Evolutionary conservation across 1,140 invertebrate species (phyloP).

Genomic region (Propsilocerus akamusi): DNA sequence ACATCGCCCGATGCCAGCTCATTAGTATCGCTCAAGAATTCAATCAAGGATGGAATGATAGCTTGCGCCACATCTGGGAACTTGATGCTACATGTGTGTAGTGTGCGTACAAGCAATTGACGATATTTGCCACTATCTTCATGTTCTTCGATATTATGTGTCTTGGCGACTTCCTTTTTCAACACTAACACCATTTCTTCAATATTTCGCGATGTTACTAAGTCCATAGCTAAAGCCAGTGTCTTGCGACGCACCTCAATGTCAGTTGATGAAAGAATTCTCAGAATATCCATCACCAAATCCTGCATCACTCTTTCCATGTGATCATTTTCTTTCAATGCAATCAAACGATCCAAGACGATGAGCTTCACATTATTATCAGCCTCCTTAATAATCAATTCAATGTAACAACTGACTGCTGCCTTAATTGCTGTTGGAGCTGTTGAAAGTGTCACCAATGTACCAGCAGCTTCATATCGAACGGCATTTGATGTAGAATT

Average conservation of each 20-base stretch:
- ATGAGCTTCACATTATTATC: slow-evolving; percentile 99
- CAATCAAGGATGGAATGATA: slow-evolving; percentile 88
- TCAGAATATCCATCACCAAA: slow-evolving; percentile 94
- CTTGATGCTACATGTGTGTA: slow-evolving; percentile 89
- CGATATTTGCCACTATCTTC: slow-evolving; percentile 93
- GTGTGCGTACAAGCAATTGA: slow-evolving; percentile 83
- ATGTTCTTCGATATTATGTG: slow-evolving; percentile 70
- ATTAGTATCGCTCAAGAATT: slow-evolving; percentile 89
- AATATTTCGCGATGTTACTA: slow-evolving; percentile 84
- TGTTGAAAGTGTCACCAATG: slow-evolving; percentile 94
- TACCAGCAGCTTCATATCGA: slow-evolving; percentile 95
- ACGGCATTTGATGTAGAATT: slow-evolving; percentile 94
- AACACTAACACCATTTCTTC: slow-evolving; percentile 91
- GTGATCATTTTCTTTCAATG: slow-evolving; percentile 66
- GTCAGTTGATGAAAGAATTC: slow-evolving; percentile 84
- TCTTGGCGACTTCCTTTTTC: slow-evolving; percentile 89
- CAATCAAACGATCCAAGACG: slow-evolving; percentile 84
- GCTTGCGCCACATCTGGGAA: slow-evolving; percentile 92
- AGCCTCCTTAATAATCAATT: slow-evolving; percentile 95
- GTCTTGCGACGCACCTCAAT: slow-evolving; percentile 88
- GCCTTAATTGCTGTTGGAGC: slow-evolving; percentile 96
- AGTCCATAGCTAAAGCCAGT: slow-evolving; percentile 69
- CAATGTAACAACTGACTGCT: slow-evolving; percentile 94
- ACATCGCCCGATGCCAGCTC: slow-evolving; percentile 90
- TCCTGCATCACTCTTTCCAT: slow-evolving; percentile 91